Conservation (phyloP, 2,888 invertebrate species). For the Colostygia pectinataria region DNA sequence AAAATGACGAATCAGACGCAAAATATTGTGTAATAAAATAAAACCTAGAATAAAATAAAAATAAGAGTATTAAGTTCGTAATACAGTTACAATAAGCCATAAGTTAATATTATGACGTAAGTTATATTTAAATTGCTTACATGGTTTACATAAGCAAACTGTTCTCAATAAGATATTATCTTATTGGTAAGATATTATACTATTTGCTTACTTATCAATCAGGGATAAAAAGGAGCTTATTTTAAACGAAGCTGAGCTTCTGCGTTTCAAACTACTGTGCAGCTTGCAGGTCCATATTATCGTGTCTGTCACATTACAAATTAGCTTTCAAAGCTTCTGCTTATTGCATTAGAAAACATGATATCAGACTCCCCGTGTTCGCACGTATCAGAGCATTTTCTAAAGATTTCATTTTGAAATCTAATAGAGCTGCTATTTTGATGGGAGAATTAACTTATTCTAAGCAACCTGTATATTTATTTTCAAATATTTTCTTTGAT, state of each 20-base stretch:
- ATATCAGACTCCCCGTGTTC: slow-evolving; percentile 23
- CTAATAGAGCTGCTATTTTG: slow-evolving; percentile 9
- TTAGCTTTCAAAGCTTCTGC: slow-evolving; percentile 34
- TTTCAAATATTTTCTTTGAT: no score
- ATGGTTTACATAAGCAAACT: no score
- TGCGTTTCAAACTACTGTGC: not conserved
- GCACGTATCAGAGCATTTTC: slow-evolving; percentile 27
- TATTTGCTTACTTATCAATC: not conserved
- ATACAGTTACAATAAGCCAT: no score
- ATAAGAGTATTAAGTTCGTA: no score
- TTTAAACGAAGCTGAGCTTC: slow-evolving; percentile 3
- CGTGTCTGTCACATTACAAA: slow-evolving; percentile 31
- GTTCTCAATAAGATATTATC: no score
- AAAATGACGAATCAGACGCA: no score
- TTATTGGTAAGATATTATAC: no score
- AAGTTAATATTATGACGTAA: no score
- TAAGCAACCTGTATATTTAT: no score
- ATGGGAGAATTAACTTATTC: not conserved
- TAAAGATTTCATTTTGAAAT: slow-evolving; percentile 17
- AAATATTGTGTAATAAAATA: no score
- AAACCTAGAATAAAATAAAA: no score
- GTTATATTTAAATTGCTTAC: no score
- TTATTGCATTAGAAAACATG: slow-evolving; percentile 32
- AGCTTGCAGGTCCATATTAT: slow-evolving; percentile 20
- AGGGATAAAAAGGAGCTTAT: not conserved